phyloP scores from a whole-genome alignment of 1,140 invertebrate genomes.

The Leguminivora glycinivorella region DNA sequence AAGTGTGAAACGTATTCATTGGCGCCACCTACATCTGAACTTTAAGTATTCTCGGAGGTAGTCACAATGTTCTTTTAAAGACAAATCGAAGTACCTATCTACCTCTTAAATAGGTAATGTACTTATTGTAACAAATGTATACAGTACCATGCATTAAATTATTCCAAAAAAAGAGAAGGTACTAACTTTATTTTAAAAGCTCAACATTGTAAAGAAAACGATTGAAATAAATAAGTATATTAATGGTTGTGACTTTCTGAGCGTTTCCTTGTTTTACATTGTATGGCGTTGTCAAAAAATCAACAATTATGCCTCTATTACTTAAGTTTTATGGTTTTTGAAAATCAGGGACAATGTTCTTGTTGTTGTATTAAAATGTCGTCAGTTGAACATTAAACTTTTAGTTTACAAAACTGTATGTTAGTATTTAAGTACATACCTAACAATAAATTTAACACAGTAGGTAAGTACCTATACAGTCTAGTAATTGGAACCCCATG shows the following conservation, averaged over 20 bases:
- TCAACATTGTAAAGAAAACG: not conserved
- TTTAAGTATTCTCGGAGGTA: not conserved
- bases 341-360: not conserved
- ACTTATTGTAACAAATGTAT: not conserved
- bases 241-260: not conserved
- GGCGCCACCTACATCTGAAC: not conserved
- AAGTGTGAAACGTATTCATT: not conserved
- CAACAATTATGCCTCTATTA: not conserved
- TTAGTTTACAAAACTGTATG: not conserved
- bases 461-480: too few species aligned
- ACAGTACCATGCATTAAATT: not conserved
- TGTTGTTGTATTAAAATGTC: not conserved
- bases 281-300: conserved; percentile 8
- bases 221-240: not conserved
- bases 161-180: not conserved
- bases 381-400: not conserved
- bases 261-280: conserved; percentile 8
- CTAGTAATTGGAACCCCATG: not conserved
- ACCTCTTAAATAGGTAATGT: conserved; percentile 4
- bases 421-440: not conserved
- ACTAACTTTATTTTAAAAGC: not conserved
- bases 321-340: conserved; percentile 2
- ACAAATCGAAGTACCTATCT: not conserved
- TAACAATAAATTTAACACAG: not conserved
- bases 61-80: not conserved